Percentiles rank a stretch among this genome's conserved stretches.
phyloP scores from a whole-genome alignment of 2,113 vertebrate genomes.

The Muntiacus muntjak region DNA sequence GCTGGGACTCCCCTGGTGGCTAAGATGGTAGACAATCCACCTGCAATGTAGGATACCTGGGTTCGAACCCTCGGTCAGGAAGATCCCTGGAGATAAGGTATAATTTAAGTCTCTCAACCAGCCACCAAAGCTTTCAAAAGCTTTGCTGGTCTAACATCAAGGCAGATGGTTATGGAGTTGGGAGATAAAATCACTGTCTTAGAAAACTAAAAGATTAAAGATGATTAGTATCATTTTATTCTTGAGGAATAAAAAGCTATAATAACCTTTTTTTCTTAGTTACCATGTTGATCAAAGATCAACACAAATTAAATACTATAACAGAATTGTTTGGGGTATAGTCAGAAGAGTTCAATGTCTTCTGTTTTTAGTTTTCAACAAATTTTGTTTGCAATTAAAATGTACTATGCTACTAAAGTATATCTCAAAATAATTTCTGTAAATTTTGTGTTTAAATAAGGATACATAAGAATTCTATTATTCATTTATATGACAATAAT shows the following conservation, averaged over 20 bases:
- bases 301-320: not conserved
- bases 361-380: not conserved
- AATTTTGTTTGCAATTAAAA: not conserved
- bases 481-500: not conserved
- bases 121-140: not conserved
- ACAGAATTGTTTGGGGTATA: not conserved
- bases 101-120: not conserved
- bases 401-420: not conserved
- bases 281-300: not conserved
- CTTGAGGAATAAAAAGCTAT: not conserved
- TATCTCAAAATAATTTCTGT: not conserved
- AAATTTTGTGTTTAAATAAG: not conserved
- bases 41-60: not conserved
- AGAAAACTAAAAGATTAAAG: not conserved
- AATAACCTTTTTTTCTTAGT: not conserved
- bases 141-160: not conserved
- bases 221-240: not conserved
- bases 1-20: not conserved
- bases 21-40: not conserved
- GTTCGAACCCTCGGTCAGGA: not conserved
- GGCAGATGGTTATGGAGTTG: not conserved
- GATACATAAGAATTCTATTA: not conserved
- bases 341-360: not conserved
- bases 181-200: not conserved
- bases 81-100: not conserved